Evolutionary conservation across 2,113 vertebrate species (phyloP), one percentile per base, ranked within the genome.

Genomic region (Thunnus thynnus): DNA sequence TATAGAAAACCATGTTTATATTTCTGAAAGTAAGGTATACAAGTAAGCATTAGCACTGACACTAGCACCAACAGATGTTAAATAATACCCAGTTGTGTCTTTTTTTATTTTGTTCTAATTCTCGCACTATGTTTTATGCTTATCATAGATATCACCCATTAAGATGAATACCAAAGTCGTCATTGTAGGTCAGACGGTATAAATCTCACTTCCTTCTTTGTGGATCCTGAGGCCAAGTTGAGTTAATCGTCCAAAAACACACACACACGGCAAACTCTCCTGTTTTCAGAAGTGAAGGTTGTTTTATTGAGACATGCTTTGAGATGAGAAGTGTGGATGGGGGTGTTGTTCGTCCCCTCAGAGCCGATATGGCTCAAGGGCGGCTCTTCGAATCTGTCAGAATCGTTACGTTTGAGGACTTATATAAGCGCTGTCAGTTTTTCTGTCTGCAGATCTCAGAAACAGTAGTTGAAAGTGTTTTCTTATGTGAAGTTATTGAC

Each of bases 331-430:
- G 73, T 46, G 32, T 17, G 68, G 60, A 63, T 18, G 30, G 30
- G 47, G 52, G 60, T 50, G 71, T 64, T 81, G 71, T 79, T 71
- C 64, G 76, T 78, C 61, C 76, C 55, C 76, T 79, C 55, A 22
- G 61, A 81, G 64, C 71, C 76, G 55, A 68, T 41, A 9, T 22
- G 30, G 36, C 72, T 80, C 14, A 22, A 72, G 10, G 25, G 20
- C 11, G 48, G 8, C 80, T 72, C 44, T 60, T 56, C 3, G 16
- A 50, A 32, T 50, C 71, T 73, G 66, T 77, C 72, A 73, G 1
- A 30, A 64, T 72, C 14, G 57, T 70, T 30, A 8, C 0, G 44
- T 54, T 60, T 52, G 72, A 64, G 52, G 51, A 27, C 30, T 62
- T 82, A 1, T 5, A 1, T 56, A 72, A 81, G 58, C 25, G 51